These are phyloP conservation scores for Sebastes nivosus DNA, from an alignment of 2,797 vertebrate genomes.

Conservation along the genomic window DNA sequence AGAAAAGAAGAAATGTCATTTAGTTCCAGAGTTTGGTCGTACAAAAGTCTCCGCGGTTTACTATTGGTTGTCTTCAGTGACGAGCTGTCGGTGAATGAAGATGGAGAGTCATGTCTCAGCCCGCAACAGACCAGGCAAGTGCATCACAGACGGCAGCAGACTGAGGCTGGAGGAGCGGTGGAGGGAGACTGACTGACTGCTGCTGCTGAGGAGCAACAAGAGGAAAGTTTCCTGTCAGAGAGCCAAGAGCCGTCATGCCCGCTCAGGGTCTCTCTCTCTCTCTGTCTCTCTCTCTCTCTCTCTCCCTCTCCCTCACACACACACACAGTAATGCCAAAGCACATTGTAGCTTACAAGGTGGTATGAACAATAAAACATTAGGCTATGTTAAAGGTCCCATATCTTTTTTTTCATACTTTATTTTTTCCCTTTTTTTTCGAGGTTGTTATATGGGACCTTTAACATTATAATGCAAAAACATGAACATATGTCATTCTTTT, in stretches of 20 bases:
- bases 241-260: constrained; percentile 46
- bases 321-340: too few species aligned
- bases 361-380: too few species aligned
- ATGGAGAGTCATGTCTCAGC: constrained; percentile 20
- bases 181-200: background rate
- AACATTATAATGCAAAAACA: too few species aligned
- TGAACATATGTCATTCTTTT: too few species aligned
- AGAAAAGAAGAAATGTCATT: constrained; percentile 11
- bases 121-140: constrained; percentile 43
- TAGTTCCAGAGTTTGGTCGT: constrained; percentile 3
- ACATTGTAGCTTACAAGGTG: too few species aligned
- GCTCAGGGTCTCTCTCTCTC: constrained; percentile 2
- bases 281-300: background rate
- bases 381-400: too few species aligned
- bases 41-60: background rate
- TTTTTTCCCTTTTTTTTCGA: too few species aligned
- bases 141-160: constrained; percentile 34
- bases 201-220: constrained; percentile 3
- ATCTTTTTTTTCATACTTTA: too few species aligned
- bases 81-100: background rate
- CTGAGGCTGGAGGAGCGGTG: background rate
- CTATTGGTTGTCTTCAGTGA: background rate
- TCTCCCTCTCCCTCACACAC: background rate
- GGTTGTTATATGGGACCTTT: too few species aligned
- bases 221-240: constrained; percentile 58